Conservation (phyloP, 2,797 vertebrate genomes). For the Takifugu ocellatus region DNA sequence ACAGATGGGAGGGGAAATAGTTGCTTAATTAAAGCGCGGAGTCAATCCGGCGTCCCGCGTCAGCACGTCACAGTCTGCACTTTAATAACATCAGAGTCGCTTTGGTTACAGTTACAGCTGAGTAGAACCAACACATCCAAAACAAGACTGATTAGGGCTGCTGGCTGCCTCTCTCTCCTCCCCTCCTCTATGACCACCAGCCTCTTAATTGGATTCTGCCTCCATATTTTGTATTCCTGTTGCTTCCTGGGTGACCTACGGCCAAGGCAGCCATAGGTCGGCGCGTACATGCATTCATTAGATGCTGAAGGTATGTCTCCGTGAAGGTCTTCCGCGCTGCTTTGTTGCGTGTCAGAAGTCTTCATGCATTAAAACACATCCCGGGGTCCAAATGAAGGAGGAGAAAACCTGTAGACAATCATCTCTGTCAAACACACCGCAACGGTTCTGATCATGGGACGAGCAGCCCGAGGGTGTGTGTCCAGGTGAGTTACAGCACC, state of each 20-base stretch:
- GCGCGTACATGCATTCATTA: slow-evolving; percentile 16
- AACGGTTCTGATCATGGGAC: slow-evolving; percentile 41
- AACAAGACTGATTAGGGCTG: slow-evolving; percentile 56
- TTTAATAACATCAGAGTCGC: slow-evolving; percentile 68
- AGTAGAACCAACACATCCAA: slow-evolving; percentile 38
- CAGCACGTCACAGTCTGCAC: slow-evolving; percentile 58
- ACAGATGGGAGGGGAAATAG: slow-evolving; percentile 72
- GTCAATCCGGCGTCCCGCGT: slow-evolving; percentile 67
- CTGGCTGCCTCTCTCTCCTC: slow-evolving; percentile 15
- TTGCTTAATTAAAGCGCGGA: slow-evolving; percentile 71
- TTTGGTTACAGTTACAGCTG: slow-evolving; percentile 66
- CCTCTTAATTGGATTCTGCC: slow-evolving; percentile 27
- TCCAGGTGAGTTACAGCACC: slow-evolving; percentile 61
- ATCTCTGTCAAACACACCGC: slow-evolving; percentile 27
- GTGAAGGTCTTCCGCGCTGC: too few relatives aligned
- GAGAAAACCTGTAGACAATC: slow-evolving; percentile 11
- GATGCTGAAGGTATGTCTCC: too few relatives aligned
- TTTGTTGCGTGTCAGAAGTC: too few relatives aligned
- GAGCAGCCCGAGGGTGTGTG: slow-evolving; percentile 62
- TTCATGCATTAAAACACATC: too few relatives aligned
- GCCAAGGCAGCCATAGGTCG: slow-evolving; percentile 41
- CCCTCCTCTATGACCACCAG: slow-evolving; percentile 45
- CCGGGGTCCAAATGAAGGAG: slow-evolving; percentile 7
- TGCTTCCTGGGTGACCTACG: slow-evolving; percentile 48
- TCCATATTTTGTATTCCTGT: slow-evolving; percentile 31